Conservation (phyloP, 2,888 invertebrate species). For the Tubiluchus corallicola region DNA sequence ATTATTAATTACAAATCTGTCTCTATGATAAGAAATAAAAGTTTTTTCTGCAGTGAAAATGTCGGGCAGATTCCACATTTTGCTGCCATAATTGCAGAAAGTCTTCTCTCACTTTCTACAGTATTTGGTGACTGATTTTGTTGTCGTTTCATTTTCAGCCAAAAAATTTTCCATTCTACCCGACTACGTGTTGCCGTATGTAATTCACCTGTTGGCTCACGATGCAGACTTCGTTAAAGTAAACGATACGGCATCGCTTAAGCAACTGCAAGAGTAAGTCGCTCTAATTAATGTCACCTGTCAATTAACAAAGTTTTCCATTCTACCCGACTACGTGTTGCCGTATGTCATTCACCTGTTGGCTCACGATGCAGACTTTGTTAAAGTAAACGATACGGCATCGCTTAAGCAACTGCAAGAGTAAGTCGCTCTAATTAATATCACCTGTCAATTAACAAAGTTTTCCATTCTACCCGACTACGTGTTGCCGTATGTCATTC, state of each 20-base stretch:
- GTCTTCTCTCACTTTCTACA: too few relatives aligned
- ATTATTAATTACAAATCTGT: too few relatives aligned
- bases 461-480: slow-evolving; percentile 60
- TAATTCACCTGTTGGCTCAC: slow-evolving; percentile 83
- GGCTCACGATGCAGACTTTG: slow-evolving; percentile 71
- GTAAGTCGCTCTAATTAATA: slow-evolving; percentile 24
- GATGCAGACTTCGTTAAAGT: slow-evolving; percentile 61
- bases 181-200: slow-evolving; percentile 90
- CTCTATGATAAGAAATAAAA: too few relatives aligned
- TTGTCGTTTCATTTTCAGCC: too few relatives aligned
- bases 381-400: slow-evolving; percentile 49
- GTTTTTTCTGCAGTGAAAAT: too few relatives aligned
- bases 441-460: too few relatives aligned
- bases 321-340: slow-evolving; percentile 84
- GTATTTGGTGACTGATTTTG: too few relatives aligned
- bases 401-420: slow-evolving; percentile 50
- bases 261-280: slow-evolving; percentile 39
- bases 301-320: too few relatives aligned
- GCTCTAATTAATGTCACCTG: slow-evolving; percentile 10
- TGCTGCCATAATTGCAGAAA: too few relatives aligned
- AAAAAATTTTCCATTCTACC: slow-evolving; percentile 42
- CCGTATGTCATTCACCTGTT: slow-evolving; percentile 89
- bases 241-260: slow-evolving; percentile 55
- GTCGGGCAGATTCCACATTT: too few relatives aligned
- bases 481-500: slow-evolving; percentile 89